Percentiles rank a stretch among this genome's conserved stretches.
Evolutionary conservation across 2,888 invertebrate species (phyloP).

Genomic region (Caenorhabditis sp.): DNA sequence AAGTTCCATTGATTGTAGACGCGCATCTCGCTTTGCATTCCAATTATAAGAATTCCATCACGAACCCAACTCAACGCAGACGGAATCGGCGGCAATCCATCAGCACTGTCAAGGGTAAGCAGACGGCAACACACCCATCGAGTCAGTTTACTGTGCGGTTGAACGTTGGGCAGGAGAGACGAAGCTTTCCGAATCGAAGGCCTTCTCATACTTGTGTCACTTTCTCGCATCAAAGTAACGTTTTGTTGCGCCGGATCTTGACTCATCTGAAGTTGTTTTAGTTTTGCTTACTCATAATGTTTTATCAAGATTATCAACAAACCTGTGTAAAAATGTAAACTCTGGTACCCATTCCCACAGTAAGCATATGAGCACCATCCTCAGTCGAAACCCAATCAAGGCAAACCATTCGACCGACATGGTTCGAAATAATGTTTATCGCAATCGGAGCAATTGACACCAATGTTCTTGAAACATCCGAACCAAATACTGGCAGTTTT

Average conservation of each 20-base stretch:
- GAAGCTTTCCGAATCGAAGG: conserved; percentile 72
- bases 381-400: conserved; percentile 98
- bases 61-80: conserved; percentile 99
- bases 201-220: conserved; percentile 67
- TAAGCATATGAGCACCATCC: conserved; percentile 96
- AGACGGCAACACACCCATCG: conserved; percentile 76
- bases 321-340: conserved; percentile 93
- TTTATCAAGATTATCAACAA: background rate
- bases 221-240: conserved; percentile 87
- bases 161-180: conserved; percentile 63
- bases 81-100: conserved; percentile 94
- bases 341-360: conserved; percentile 83
- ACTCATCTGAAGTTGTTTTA: conserved; percentile 82
- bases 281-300: too few relatives aligned
- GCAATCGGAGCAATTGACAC: too few relatives aligned
- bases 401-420: conserved; percentile 64
- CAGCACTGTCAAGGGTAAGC: conserved; percentile 83
- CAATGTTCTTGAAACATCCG: too few relatives aligned
- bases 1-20: conserved; percentile 89
- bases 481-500: too few relatives aligned
- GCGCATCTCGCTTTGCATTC: conserved; percentile 99
- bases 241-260: conserved; percentile 95
- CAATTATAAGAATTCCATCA: conserved; percentile 96
- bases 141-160: conserved; percentile 61
- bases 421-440: too few relatives aligned